phyloP scores from a whole-genome alignment of 2,797 vertebrate species.

The Halcyon leucocephala region DNA sequence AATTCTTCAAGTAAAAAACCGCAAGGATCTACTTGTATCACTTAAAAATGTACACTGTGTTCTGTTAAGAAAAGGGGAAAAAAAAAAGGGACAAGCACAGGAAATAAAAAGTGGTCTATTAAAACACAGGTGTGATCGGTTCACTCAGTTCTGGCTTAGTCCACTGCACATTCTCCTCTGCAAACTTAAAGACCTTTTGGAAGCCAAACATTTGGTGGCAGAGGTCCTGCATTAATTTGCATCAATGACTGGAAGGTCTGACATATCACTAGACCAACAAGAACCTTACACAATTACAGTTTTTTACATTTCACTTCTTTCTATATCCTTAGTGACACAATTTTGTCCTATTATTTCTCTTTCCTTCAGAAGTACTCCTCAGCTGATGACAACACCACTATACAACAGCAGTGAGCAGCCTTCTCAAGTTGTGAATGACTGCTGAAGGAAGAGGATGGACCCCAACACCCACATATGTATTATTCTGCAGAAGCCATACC shows the following conservation, averaged over 20 bases:
- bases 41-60: not conserved
- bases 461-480: not conserved
- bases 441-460: not conserved
- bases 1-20: not conserved
- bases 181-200: not conserved
- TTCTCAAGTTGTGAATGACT: not conserved
- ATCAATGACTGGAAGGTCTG: not conserved
- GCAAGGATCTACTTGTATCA: not conserved
- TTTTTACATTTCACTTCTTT: not conserved
- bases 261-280: not conserved
- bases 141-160: not conserved
- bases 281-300: not conserved
- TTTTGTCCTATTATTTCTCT: not conserved
- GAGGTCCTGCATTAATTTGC: not conserved
- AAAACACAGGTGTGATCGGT: not conserved
- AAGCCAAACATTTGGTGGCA: not conserved
- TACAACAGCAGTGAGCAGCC: not conserved
- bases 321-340: not conserved
- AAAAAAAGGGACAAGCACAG: not conserved
- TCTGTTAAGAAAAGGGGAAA: not conserved
- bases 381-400: not conserved
- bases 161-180: not conserved
- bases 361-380: not conserved
- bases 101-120: not conserved
- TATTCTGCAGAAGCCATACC: not conserved